These are phyloP conservation scores for Bombus affinis DNA, from an alignment of 1,140 invertebrate genomes.

Conservation along the genomic window DNA sequence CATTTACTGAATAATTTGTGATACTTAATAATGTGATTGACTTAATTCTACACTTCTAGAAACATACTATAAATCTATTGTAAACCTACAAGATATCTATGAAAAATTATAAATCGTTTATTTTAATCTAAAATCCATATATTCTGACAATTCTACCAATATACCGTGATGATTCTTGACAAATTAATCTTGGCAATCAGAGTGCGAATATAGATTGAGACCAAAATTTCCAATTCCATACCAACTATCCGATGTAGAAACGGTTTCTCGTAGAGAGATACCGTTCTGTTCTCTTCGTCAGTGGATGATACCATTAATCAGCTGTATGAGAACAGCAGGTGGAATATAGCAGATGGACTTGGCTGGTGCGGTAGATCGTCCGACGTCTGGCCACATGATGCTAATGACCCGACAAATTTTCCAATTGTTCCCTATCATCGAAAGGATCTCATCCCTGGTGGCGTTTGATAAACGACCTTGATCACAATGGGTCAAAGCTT, in stretches of 20 bases:
- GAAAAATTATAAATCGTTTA: not conserved
- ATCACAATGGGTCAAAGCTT: conserved; percentile 41
- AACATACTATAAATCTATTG: no score
- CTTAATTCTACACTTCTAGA: no score
- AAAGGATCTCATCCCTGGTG: not conserved
- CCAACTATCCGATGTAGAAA: no score
- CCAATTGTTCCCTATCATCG: conserved; percentile 52
- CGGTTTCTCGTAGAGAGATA: not conserved
- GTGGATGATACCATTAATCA: conserved; percentile 53
- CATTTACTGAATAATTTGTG: no score
- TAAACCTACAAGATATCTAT: not conserved
- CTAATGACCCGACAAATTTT: conserved; percentile 67
- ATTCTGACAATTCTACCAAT: not conserved
- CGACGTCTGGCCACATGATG: conserved; percentile 27
- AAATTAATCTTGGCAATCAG: not conserved
- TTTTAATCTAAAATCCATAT: not conserved
- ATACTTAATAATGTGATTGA: no score
- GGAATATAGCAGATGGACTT: conserved; percentile 25
- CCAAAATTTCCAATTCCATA: not conserved
- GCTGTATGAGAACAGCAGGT: conserved; percentile 26
- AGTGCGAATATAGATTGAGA: not conserved
- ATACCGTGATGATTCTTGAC: no score
- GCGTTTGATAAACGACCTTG: conserved; percentile 45
- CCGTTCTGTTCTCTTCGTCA: not conserved
- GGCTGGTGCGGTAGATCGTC: conserved; percentile 16